Base-by-base conservation (phyloP, 1,140 invertebrate genomes). In the Hesperophylax magnus region DNA sequence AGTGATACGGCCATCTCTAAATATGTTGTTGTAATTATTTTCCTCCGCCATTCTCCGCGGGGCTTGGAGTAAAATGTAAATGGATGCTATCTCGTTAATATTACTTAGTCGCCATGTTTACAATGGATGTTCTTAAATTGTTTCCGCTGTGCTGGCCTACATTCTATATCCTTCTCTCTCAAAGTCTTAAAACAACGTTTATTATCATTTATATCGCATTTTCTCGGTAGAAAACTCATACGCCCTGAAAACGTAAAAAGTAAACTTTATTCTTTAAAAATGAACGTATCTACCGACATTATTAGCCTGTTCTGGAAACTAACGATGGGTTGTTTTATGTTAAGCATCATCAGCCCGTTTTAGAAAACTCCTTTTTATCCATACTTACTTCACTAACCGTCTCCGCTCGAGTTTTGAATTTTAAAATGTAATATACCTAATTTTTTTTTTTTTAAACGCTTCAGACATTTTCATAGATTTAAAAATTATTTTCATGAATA, bases 21-120 rank as follows among this genome's bases (percentile, higher is more conserved):
- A 77, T 56, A 18, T 77, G 20, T 75, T 54, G 24, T 17, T 61
- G 81, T 75, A 65, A 78, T 81, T 81, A 78, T 81, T 81, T 81
- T 81, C 77, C 80, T 8, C 34, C 34, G 34, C 34, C 34, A 39
- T 39, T 39, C 74, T 69, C 18, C 47, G 11, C 24, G 6, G n/a
- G 24, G 9, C 22, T 20, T 14, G 31, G 53, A 22, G 6, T 22
- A 14, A 17, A 54, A 63, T 39, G 67, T 75, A 78, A 78, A 79
- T 71, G 71, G 72, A 82, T 79, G 61, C 77, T 17, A 54, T n/a
- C 77, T 76, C 81, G 81, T 79, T 65, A 65, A 67, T 54, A 67
- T 78, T 27, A 67, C 52, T 78, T 78, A 53, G 56, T 39, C 24
- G 18, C 60, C 7, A 18, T 63, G 31, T 69, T 69, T 69, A 39